Conservation (phyloP, 2,888 invertebrate species). For the Drosophila fungiperda region DNA sequence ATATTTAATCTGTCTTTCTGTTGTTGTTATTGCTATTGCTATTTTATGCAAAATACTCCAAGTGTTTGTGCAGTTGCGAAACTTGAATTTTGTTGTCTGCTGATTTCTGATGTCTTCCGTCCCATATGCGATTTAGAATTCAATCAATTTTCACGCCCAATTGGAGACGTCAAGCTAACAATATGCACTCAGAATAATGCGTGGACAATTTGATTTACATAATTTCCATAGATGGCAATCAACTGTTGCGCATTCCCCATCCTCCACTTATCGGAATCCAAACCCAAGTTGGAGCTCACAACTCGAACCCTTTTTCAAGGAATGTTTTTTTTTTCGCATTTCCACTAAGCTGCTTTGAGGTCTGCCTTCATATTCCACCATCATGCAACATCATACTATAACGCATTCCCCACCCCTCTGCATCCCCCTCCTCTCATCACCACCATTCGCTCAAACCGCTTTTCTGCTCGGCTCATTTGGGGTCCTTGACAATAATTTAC, state of each 20-base stretch:
- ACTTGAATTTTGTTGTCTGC: not conserved
- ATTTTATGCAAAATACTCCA: not conserved
- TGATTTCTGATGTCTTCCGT: constrained; percentile 1
- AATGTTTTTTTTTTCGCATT: constrained; percentile 52
- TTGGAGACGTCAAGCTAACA: constrained; percentile 47
- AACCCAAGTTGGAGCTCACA: constrained; percentile 1
- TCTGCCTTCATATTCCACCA: constrained; percentile 6
- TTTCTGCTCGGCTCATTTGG: constrained; percentile 31
- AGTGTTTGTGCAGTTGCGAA: constrained; percentile 7
- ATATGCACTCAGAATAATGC: constrained; percentile 61
- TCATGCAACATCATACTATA: not conserved
- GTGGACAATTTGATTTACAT: constrained; percentile 75
- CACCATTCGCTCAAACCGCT: constrained; percentile 3
- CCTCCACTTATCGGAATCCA: not conserved
- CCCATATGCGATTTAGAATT: constrained; percentile 19
- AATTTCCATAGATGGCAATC: constrained; percentile 72
- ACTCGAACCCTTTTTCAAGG: constrained; percentile 42
- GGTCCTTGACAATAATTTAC: constrained; percentile 67
- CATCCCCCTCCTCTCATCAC: not conserved
- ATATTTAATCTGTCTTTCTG: not conserved
- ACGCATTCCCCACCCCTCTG: not conserved
- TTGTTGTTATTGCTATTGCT: not conserved
- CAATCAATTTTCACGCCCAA: constrained; percentile 59
- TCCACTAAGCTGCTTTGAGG: constrained; percentile 47
- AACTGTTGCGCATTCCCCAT: constrained; percentile 60